Base-by-base conservation (phyloP, 2,113 vertebrate species). In the Rhynchomys soricoides region DNA sequence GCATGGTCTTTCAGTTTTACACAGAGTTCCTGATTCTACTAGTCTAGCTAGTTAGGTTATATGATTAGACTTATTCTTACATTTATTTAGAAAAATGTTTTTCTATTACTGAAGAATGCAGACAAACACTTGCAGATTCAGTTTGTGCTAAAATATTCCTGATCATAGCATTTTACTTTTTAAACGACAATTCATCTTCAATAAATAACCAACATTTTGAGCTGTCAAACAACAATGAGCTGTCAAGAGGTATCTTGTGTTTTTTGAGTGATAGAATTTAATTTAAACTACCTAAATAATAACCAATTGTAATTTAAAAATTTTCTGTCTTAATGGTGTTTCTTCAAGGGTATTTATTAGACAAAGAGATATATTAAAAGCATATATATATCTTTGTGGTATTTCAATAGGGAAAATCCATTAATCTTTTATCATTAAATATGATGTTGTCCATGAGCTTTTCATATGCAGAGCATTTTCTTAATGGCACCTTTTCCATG, bases 161-260 rank as follows among this genome's bases (percentile, higher is more conserved):
- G 75, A 70, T 71, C 26, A 55, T 75, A 73, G 45, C 17, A 78
- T 43, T 94, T 16, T 8, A 17, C 19, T 59, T 64, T 91, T 66
- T 62, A 92, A 86, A 59, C 64, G 68, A 85, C 45, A 78, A 91
- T 59, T 94, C 7, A 62, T 75, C 92, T 96, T 95, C 19, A 82
- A 43, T 77, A 91, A 94, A 57, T 73, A 37, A 68, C 4, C 43
- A 75, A 89, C 3, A 82, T 26, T 57, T 59, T 59, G 79, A 40
- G 37, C 40, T 59, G 37, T 82, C 37, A 82, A 82, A 82, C 11
- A 82, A 59, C 34, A 59, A 21, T 26, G 12, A 82, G 37, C 57
- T 82, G 52, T 59, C 55, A 82, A 59, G 52, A 40, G 2, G 59
- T 9, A 40, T 16, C 55, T 70, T 93, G n/a, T 81, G 8, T 88